Evolutionary conservation across 2,888 invertebrate genomes (phyloP).

Genomic region (Cepaea hortensis): DNA sequence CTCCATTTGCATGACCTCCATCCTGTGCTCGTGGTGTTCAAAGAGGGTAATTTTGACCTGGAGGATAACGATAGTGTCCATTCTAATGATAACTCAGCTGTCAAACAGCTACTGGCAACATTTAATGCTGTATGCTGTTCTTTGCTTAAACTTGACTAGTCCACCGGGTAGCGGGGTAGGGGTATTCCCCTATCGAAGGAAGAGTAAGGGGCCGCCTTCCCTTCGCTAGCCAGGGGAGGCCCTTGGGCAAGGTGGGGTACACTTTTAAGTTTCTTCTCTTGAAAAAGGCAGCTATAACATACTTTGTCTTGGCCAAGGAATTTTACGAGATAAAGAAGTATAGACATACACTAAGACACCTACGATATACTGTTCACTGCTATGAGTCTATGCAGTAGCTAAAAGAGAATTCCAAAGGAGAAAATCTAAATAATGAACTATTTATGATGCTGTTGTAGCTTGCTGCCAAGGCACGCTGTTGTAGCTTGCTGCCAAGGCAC

Average conservation of each 20-base stretch:
- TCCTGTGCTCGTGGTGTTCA: slow-evolving; percentile 16
- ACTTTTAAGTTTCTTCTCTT: slow-evolving; percentile 87
- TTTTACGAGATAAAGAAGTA: no score
- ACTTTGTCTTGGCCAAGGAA: no score
- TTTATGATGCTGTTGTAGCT: slow-evolving; percentile 85
- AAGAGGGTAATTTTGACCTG: slow-evolving; percentile 13
- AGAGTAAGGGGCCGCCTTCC: no score
- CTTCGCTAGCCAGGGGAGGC: no score
- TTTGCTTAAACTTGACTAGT: slow-evolving; percentile 27
- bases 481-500: no score
- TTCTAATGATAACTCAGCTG: slow-evolving; percentile 26
- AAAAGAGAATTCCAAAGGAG: neutral
- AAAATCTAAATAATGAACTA: slow-evolving; percentile 75
- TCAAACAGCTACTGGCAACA: slow-evolving; percentile 7
- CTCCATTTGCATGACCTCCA: slow-evolving; percentile 27
- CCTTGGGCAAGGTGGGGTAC: no score
- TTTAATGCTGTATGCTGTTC: slow-evolving; percentile 22
- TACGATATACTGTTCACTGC: no score
- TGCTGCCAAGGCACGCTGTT: slow-evolving; percentile 89
- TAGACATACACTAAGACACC: no score
- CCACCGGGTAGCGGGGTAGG: no score
- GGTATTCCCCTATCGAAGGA: no score
- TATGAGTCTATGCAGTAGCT: slow-evolving; percentile 29
- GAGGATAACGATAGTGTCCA: slow-evolving; percentile 24
- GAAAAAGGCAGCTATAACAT: slow-evolving; percentile 89